These are phyloP conservation scores for Colistium nudipinnis DNA, from an alignment of 2,113 vertebrate genomes.

Conservation along the genomic window DNA sequence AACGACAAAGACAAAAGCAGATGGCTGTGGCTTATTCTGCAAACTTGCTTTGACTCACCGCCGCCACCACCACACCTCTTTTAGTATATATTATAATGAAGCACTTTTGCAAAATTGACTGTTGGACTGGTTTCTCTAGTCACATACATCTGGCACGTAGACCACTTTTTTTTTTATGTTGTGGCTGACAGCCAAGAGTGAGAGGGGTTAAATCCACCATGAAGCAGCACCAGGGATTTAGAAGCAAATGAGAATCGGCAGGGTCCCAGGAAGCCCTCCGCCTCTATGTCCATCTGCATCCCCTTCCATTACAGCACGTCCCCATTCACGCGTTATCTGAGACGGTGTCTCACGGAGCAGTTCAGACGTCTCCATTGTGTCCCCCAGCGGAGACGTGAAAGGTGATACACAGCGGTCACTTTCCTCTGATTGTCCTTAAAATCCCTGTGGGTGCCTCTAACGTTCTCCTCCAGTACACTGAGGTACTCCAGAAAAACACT, in stretches of 20 bases:
- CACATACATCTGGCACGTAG: not conserved
- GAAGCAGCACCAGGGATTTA: not conserved
- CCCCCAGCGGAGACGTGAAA: slow-evolving; percentile 22
- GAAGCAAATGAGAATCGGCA: slow-evolving; percentile 1
- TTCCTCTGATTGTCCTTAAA: not conserved
- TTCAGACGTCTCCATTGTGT: slow-evolving; percentile 29
- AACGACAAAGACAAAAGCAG: not conserved
- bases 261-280: not conserved
- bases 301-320: not conserved
- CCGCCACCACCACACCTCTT: not conserved
- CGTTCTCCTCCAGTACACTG: not conserved
- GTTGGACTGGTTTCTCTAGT: slow-evolving; percentile 17
- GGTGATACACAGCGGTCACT: slow-evolving; percentile 2
- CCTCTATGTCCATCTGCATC: not conserved
- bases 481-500: too few relatives aligned
- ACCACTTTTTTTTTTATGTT: not conserved
- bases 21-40: not conserved
- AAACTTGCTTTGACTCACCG: not conserved
- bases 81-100: not conserved
- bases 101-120: not conserved
- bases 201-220: not conserved
- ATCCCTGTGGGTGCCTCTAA: not conserved
- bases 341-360: not conserved
- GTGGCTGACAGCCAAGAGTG: too few relatives aligned
- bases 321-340: slow-evolving; percentile 11